Evolutionary conservation across 2,113 vertebrate genomes (phyloP), one percentile per base, ranked within the genome.

Genomic region (Takifugu bimaculatus): DNA sequence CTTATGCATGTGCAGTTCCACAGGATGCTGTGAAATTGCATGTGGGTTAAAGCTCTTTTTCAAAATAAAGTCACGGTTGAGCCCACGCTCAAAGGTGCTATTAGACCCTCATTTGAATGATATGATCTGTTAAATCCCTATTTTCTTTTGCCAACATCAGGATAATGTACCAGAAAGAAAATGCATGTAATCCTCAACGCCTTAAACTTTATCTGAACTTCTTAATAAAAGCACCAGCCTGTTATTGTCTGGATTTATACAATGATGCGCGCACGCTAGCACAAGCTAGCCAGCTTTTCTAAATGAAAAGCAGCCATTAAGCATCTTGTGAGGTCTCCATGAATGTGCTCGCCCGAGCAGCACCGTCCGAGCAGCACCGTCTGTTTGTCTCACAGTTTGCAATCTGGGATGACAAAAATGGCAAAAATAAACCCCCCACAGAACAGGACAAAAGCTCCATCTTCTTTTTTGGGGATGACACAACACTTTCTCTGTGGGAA

Each of bases 391-490:
- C 35, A 39, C 6, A 11, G 7, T 39, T 11, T 10, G 9, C 35
- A 11, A 39, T 39, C 35, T 39, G 35, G 35, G 35, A 39, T 39
- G 9, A 39, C 35, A 39, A 39, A 39, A 39, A 39, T 39, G 35
- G 35, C 2, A 32, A 32, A 32, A 20, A 20, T 6, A 32, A 32
- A 3, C 4, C 5, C 61, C 56, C 70, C 20, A 20, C 20, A 62
- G 62, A 68, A 72, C 67, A 78, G 74, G 73, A 84, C 62, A 80
- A 74, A 78, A 76, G 72, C 51, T 15, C 20, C 5, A 6, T 49
- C 14, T 55, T 74, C 80, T 73, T 60, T 74, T 79, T 60, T 80
- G 79, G 68, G 68, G 76, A 82, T 79, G 76, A 85, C 70, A 62
- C 79, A 63, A 80, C 81, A 70, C 67, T 78, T 82, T 80, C 27